These are phyloP conservation scores for Nyctibius bracteatus DNA, from an alignment of 2,113 vertebrate genomes.

Conservation along the genomic window DNA sequence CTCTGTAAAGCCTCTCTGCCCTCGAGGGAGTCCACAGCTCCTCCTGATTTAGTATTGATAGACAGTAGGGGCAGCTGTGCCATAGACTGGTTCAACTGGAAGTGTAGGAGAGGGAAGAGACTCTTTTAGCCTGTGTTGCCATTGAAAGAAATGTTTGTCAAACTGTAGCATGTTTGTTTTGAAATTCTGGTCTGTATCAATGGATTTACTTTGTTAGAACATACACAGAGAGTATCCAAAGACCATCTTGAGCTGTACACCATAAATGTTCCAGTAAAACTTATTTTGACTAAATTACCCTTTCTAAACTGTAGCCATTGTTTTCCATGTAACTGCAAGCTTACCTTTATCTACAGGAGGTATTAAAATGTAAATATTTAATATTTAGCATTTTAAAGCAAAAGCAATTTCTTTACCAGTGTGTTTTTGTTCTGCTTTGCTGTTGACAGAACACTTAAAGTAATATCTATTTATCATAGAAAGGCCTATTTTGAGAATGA, in stretches of 20 bases:
- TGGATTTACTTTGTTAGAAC: not conserved
- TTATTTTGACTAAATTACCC: not conserved
- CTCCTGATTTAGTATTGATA: not conserved
- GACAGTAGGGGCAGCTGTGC: not conserved
- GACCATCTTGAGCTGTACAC: not conserved
- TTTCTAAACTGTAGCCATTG: not conserved
- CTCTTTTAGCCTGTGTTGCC: not conserved
- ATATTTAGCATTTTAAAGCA: not conserved
- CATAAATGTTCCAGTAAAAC: not conserved
- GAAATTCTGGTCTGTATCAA: not conserved
- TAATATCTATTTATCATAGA: not conserved
- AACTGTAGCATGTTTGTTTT: not conserved
- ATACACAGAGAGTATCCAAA: not conserved
- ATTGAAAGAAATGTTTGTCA: not conserved
- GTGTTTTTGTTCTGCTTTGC: not conserved
- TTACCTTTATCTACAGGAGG: not conserved
- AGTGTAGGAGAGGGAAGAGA: not conserved
- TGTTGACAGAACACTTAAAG: not conserved
- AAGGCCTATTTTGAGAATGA: not conserved
- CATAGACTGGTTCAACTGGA: not conserved
- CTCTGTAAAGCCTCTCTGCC: not conserved
- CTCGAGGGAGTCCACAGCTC: not conserved
- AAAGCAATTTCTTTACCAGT: not conserved
- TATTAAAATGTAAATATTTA: not conserved
- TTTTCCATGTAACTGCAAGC: not conserved